Conservation (phyloP, 2,797 vertebrate genomes). For the Sus cebifrons region DNA sequence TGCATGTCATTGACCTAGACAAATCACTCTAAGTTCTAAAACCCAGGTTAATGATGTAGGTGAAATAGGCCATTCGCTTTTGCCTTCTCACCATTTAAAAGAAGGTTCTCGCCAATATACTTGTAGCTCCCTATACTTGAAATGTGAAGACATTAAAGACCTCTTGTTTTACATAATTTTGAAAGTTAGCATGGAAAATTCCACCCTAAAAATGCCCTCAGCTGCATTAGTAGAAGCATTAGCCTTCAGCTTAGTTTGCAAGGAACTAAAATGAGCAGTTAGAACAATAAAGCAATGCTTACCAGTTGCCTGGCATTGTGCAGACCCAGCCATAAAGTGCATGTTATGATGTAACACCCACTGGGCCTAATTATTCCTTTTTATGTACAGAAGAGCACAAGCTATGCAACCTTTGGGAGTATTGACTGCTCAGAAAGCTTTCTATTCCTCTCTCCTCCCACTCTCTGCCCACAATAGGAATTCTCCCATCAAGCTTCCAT, state of each 20-base stretch:
- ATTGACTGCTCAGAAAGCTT: conserved; percentile 63
- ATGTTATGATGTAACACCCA: conserved; percentile 83
- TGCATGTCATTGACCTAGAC: neutral
- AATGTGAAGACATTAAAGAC: conserved; percentile 12
- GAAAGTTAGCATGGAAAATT: conserved; percentile 74
- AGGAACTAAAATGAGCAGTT: conserved; percentile 75
- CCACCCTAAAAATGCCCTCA: conserved; percentile 62
- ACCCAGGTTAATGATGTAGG: neutral
- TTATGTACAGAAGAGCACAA: conserved; percentile 71
- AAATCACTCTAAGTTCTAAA: neutral
- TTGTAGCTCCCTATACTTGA: neutral
- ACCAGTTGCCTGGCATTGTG: conserved; percentile 65
- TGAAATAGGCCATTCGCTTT: conserved; percentile 17
- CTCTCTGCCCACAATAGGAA: conserved; percentile 63
- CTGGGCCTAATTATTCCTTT: conserved; percentile 78
- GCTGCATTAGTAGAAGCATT: conserved; percentile 49
- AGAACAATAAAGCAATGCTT: conserved; percentile 68
- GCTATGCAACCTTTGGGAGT: conserved; percentile 77
- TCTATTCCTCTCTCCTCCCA: conserved; percentile 71
- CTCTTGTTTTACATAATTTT: conserved; percentile 55
- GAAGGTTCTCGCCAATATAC: neutral
- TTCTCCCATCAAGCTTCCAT: conserved; percentile 68
- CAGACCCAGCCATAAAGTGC: conserved; percentile 76
- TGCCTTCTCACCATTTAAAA: conserved; percentile 21
- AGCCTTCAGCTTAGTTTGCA: conserved; percentile 30